Conservation (phyloP, 2,113 vertebrate species). For the Ictidomys tridecemlineatus region DNA sequence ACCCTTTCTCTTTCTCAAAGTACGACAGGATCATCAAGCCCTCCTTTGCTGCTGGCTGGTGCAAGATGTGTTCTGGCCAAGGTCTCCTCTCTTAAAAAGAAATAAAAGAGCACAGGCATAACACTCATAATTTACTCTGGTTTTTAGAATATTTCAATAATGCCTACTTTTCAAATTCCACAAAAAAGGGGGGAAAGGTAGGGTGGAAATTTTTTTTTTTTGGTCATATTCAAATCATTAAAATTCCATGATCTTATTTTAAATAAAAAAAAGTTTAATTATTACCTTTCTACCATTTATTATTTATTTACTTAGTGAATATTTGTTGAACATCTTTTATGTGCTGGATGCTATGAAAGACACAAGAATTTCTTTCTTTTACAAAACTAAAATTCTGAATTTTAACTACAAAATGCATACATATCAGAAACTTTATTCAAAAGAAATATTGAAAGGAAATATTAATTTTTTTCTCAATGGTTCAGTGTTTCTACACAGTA, state of each 20-base stretch:
- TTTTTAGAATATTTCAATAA: conserved; percentile 1
- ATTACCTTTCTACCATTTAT: not conserved
- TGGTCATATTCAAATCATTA: not conserved
- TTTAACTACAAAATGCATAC: not conserved
- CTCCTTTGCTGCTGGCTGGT: not conserved
- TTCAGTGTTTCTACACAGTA: not conserved
- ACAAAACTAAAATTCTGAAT: conserved; percentile 18
- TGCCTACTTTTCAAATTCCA: not conserved
- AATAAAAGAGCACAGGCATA: not conserved
- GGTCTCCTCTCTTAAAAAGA: not conserved
- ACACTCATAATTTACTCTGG: not conserved
- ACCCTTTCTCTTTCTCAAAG: not conserved
- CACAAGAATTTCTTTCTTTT: not conserved
- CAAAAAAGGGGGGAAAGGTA: not conserved
- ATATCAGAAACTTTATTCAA: not conserved
- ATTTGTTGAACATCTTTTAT: not conserved
- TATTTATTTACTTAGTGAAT: not conserved
- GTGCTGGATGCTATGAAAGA: not conserved
- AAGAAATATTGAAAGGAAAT: not conserved
- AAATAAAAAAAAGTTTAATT: conserved; percentile 28
- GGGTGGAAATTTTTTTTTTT: not conserved
- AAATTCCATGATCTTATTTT: conserved; percentile 8
- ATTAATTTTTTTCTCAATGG: not conserved
- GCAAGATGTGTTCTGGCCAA: not conserved
- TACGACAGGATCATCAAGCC: not conserved